Conservation (phyloP, 2,797 vertebrate genomes). For the Micrastur ruficollis region DNA sequence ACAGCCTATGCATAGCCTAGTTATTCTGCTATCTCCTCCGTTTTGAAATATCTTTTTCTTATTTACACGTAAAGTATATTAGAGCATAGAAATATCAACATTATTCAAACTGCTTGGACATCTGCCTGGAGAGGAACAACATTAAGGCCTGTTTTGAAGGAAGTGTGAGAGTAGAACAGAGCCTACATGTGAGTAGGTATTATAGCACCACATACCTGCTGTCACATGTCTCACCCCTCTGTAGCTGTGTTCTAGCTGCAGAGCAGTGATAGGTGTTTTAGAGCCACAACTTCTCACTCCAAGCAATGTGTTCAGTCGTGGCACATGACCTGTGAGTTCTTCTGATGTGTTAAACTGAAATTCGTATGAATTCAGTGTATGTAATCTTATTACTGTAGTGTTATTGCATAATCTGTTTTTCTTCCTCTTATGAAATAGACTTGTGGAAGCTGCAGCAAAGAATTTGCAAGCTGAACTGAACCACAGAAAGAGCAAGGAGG, state of each 20-base stretch:
- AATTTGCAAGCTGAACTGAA: constrained; percentile 87
- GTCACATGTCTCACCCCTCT: not conserved
- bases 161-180: not conserved
- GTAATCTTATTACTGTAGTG: not conserved
- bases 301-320: not conserved
- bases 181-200: not conserved
- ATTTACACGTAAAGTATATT: not conserved
- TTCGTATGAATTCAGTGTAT: not conserved
- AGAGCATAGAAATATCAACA: not conserved
- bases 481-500: constrained; percentile 84
- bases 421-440: constrained; percentile 64
- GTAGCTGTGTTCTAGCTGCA: not conserved
- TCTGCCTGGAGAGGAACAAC: not conserved
- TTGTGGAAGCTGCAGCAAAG: constrained; percentile 88
- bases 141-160: not conserved
- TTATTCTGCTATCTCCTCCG: not conserved
- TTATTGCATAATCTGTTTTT: not conserved
- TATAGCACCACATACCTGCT: not conserved
- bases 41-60: not conserved
- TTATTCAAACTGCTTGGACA: not conserved
- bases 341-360: not conserved
- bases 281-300: not conserved
- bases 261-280: not conserved
- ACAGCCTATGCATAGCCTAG: not conserved
- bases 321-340: not conserved